Evolutionary conservation across 2,797 vertebrate species (phyloP).

Genomic region (Acanthiza pusilla): DNA sequence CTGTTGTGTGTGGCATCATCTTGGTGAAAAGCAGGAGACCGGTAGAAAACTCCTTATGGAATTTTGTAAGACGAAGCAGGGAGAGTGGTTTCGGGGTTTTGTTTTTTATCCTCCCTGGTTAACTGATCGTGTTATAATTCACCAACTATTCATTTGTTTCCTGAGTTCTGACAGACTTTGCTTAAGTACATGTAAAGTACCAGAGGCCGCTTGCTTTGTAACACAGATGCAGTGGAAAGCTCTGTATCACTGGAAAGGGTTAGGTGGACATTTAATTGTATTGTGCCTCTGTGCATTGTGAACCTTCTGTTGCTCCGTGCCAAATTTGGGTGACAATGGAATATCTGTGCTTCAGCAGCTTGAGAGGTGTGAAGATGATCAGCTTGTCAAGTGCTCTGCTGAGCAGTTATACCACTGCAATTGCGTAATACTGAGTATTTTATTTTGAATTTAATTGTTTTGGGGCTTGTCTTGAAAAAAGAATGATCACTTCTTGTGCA

Average conservation of each 20-base stretch:
- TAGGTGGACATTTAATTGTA: not conserved
- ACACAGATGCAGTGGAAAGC: not conserved
- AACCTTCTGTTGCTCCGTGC: not conserved
- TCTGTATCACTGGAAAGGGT: not conserved
- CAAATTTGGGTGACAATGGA: not conserved
- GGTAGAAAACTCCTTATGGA: not conserved
- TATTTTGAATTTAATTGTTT: not conserved
- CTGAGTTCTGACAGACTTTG: not conserved
- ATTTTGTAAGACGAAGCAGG: not conserved
- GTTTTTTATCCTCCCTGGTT: not conserved
- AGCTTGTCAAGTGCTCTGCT: not conserved
- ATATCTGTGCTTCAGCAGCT: not conserved
- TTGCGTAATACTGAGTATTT: not conserved
- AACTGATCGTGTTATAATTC: not conserved
- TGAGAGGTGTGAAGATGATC: not conserved
- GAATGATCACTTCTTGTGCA: not conserved
- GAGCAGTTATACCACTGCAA: not conserved
- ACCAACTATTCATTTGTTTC: not conserved
- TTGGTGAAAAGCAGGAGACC: not conserved
- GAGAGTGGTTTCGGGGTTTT: not conserved
- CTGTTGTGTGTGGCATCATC: not conserved
- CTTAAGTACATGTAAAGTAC: not conserved
- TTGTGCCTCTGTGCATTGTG: not conserved
- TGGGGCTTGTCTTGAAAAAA: not conserved
- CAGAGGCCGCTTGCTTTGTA: not conserved